A percentile compares a stretch with the other conserved stretches of the same genome.
phyloP scores from a whole-genome alignment of 2,797 vertebrate species.

The Petrocephalus sullivani region DNA sequence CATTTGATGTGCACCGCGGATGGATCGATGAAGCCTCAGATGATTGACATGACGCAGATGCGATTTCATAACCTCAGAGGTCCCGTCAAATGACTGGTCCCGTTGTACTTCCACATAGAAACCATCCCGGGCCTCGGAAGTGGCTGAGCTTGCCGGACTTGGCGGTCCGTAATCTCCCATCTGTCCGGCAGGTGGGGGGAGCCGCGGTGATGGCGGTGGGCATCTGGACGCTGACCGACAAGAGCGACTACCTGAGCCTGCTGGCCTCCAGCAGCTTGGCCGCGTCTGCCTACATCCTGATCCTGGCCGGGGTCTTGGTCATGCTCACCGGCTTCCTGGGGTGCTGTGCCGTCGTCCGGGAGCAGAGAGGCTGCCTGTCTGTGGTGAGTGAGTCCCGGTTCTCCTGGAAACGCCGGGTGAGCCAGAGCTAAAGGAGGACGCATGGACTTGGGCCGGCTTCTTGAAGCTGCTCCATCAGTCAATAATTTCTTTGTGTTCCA shows the following conservation, averaged over 20 bases:
- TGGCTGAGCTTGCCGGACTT: not conserved
- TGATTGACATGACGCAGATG: not conserved
- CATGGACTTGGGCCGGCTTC: not conserved
- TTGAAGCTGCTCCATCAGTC: not conserved
- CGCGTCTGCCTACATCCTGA: slow-evolving; percentile 73
- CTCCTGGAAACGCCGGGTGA: not conserved
- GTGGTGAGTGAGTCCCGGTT: slow-evolving; percentile 28
- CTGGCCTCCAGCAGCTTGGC: slow-evolving; percentile 78
- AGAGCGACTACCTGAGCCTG: slow-evolving; percentile 74
- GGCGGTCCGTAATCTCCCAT: not conserved
- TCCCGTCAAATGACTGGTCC: not conserved
- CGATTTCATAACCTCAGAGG: not conserved
- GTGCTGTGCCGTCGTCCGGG: slow-evolving; percentile 71
- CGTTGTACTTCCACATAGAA: not conserved
- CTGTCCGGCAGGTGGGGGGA: slow-evolving; percentile 65
- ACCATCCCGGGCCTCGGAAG: not conserved
- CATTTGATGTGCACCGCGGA: not conserved
- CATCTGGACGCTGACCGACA: slow-evolving; percentile 78
- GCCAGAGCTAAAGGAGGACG: not conserved
- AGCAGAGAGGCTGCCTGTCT: slow-evolving; percentile 46
- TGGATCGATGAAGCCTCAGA: not conserved
- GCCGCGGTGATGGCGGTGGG: slow-evolving; percentile 72
- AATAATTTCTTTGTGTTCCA: not conserved
- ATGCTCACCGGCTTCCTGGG: slow-evolving; percentile 78
- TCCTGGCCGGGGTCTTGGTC: slow-evolving; percentile 73